phyloP scores from a whole-genome alignment of 2,797 vertebrate species.

The Rousettus madagascariensis region DNA sequence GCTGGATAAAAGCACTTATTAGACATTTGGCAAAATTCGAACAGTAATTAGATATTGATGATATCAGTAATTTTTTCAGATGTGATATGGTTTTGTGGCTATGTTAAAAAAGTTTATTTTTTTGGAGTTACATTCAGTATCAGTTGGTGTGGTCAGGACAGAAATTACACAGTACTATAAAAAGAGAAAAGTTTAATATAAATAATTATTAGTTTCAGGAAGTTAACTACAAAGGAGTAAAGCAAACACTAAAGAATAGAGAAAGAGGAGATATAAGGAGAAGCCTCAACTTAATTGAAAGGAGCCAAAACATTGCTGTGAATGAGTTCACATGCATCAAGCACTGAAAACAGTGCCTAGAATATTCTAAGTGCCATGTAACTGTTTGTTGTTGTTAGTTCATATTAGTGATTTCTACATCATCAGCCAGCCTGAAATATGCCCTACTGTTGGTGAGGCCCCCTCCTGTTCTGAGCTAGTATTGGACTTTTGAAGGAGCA shows the following conservation, averaged over 20 bases:
- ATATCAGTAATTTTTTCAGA: neutral
- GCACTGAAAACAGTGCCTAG: neutral
- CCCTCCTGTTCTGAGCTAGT: neutral
- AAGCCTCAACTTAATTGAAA: neutral
- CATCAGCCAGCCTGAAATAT: neutral
- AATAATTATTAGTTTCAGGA: neutral
- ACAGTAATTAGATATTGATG: neutral
- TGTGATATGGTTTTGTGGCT: neutral
- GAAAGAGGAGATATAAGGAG: neutral
- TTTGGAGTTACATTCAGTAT: neutral
- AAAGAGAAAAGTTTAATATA: neutral
- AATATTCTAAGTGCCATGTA: neutral
- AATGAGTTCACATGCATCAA: neutral
- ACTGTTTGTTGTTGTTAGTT: neutral
- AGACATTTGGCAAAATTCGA: neutral
- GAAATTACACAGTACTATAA: neutral
- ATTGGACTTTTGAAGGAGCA: neutral
- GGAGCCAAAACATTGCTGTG: neutral
- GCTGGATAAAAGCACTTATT: neutral
- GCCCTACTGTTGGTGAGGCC: neutral
- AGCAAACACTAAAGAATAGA: neutral
- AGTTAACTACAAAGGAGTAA: neutral
- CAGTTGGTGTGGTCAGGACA: neutral
- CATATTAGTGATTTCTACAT: neutral
- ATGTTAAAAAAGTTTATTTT: neutral